Percentiles rank a stretch among this genome's conserved stretches.
phyloP scores from a whole-genome alignment of 2,888 invertebrate species.

The Emmelina monodactyla region DNA sequence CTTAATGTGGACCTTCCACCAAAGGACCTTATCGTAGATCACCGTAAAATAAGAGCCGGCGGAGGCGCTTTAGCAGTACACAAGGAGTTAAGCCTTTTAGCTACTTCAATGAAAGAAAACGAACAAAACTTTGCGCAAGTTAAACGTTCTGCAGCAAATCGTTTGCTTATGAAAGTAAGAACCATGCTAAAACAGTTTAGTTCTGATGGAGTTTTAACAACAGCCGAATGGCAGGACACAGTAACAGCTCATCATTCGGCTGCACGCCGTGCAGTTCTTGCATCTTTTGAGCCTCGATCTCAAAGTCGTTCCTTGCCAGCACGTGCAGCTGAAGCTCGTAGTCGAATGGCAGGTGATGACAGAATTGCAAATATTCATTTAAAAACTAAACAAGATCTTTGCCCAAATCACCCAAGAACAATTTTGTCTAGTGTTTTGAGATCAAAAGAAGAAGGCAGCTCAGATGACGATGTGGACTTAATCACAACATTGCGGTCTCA shows the following conservation, averaged over 20 bases:
- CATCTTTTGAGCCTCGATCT: constrained; percentile 48
- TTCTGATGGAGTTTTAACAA: constrained; percentile 30
- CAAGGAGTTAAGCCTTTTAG: constrained; percentile 38
- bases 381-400: constrained; percentile 25
- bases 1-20: constrained; percentile 24
- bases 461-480: constrained; percentile 30
- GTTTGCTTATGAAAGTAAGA: constrained; percentile 38
- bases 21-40: constrained; percentile 34
- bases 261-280: constrained; percentile 41
- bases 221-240: constrained; percentile 41
- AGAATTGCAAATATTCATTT: constrained; percentile 32
- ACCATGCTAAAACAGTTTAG: constrained; percentile 45
- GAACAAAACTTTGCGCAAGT: constrained; percentile 46
- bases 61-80: constrained; percentile 49
- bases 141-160: constrained; percentile 49
- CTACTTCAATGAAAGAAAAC: constrained; percentile 27
- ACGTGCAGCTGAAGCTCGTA: constrained; percentile 30
- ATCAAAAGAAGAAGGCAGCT: constrained; percentile 34
- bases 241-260: constrained; percentile 48
- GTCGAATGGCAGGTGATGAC: constrained; percentile 34
- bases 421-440: constrained; percentile 36
- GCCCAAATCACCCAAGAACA: constrained; percentile 29
- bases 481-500: constrained; percentile 30
- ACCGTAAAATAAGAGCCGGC: constrained; percentile 36
- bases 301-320: constrained; percentile 25